These are phyloP conservation scores for Apis mellifera DNA, from an alignment of 1,140 invertebrate genomes.

Conservation along the genomic window Amel_HAv3.1 CM009939.2:8379001-8379500, in stretches of 20 bases:
- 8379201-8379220: too few relatives aligned
- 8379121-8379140: too few relatives aligned
- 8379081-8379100: constrained; percentile 11
- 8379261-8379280: too few relatives aligned
- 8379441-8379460: constrained; percentile 35
- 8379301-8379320: not conserved
- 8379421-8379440: constrained; percentile 23
- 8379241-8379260: too few relatives aligned
- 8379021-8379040: constrained; percentile 48
- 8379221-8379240: too few relatives aligned
- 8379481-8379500: constrained; percentile 45
- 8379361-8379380: not conserved
- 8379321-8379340: not conserved
- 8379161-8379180: too few relatives aligned
- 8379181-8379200: too few relatives aligned
- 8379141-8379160: too few relatives aligned
- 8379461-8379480: constrained; percentile 1
- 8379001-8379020: constrained; percentile 57
- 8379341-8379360: not conserved
- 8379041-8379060: constrained; percentile 54
- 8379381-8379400: constrained; percentile 19
- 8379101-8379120: not conserved
- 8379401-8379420: not conserved
- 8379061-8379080: not conserved
- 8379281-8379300: not conserved